A percentile compares a stretch with the other conserved stretches of the same genome.
phyloP scores from a whole-genome alignment of 2,888 invertebrate genomes.

The Mimumesa dahlbomi region DNA sequence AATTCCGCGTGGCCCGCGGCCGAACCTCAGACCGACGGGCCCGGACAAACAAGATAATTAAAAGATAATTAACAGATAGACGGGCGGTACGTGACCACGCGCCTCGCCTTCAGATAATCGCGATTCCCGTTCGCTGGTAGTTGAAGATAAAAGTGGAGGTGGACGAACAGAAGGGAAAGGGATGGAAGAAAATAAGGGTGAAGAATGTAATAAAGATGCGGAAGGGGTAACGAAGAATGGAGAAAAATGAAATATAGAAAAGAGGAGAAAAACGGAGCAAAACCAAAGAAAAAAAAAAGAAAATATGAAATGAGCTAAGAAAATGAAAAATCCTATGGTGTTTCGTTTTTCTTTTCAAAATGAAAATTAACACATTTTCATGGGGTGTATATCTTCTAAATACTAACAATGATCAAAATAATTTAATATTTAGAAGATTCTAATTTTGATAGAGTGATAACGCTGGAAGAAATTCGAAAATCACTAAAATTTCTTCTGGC shows the following conservation, averaged over 20 bases:
- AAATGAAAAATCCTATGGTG: too few species aligned
- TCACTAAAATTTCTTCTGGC: background rate
- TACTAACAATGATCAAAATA: conserved; percentile 50
- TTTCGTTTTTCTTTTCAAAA: conserved; percentile 22
- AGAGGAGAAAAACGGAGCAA: background rate
- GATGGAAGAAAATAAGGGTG: conserved; percentile 5
- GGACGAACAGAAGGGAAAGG: background rate
- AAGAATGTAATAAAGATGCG: conserved; percentile 26
- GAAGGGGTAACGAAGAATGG: conserved; percentile 19
- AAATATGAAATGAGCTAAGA: conserved; percentile 1
- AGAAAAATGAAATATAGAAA: background rate
- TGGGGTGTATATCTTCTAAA: conserved; percentile 14
- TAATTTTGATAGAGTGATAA: conserved; percentile 16
- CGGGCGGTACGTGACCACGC: conserved; percentile 65
- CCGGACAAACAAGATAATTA: conserved; percentile 78
- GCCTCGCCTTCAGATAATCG: conserved; percentile 47
- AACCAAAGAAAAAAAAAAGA: background rate
- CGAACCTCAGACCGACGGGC: conserved; percentile 27
- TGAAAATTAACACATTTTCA: conserved; percentile 7
- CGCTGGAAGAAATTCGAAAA: background rate
- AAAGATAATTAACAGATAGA: conserved; percentile 76
- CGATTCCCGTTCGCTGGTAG: conserved; percentile 44
- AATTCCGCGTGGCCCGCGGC: conserved; percentile 10
- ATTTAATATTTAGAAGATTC: conserved; percentile 42
- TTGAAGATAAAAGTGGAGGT: conserved; percentile 20